Conservation (phyloP, 2,888 invertebrate species). For the Spodoptera exigua region DNA sequence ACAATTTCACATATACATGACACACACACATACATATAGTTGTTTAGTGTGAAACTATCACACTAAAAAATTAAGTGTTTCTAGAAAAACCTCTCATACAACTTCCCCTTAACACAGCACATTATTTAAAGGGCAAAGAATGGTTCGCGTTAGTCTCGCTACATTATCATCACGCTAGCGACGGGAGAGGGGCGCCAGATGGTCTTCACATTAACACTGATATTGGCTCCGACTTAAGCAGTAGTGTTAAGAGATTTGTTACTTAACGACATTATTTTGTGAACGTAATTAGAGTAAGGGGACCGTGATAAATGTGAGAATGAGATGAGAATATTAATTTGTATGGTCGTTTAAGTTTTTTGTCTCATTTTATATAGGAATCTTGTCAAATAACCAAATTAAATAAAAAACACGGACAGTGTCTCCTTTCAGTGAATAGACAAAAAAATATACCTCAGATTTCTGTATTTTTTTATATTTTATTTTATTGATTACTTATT, state of each 20-base stretch:
- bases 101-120: slow-evolving; percentile 65
- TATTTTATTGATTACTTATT: too few species aligned
- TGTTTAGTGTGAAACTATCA: too few species aligned
- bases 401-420: too few species aligned
- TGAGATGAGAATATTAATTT: slow-evolving; percentile 55
- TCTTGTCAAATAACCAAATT: too few species aligned
- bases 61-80: neutral
- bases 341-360: too few species aligned
- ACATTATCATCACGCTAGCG: slow-evolving; percentile 69
- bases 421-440: too few species aligned
- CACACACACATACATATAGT: too few species aligned
- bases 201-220: slow-evolving; percentile 73
- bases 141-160: slow-evolving; percentile 72
- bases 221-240: slow-evolving; percentile 64
- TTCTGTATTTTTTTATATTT: too few species aligned
- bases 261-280: slow-evolving; percentile 53
- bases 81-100: neutral
- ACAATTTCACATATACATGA: too few species aligned
- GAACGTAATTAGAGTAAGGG: slow-evolving; percentile 49
- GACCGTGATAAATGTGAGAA: slow-evolving; percentile 47
- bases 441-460: too few species aligned
- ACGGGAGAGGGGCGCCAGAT: slow-evolving; percentile 70
- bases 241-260: slow-evolving; percentile 60
- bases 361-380: too few species aligned
- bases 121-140: slow-evolving; percentile 73